phyloP scores from a whole-genome alignment of 1,140 invertebrate species.

The Zaprionus vittiger region DNA sequence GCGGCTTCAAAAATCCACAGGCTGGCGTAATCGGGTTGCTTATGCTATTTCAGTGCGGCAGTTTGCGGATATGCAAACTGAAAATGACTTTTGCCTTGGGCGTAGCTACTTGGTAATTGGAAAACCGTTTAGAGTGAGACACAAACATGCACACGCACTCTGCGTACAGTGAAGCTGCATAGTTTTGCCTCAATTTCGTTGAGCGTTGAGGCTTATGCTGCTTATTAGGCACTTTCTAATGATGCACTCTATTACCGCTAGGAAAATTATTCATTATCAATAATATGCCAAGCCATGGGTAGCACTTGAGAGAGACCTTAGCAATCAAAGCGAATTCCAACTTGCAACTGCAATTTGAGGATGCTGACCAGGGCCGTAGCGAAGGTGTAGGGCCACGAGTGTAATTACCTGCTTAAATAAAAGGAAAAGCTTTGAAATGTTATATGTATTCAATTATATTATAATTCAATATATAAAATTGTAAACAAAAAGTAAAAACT shows the following conservation, averaged over 20 bases:
- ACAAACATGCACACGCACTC: constrained; percentile 17
- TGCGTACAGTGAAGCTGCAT: background rate
- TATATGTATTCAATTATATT: no score
- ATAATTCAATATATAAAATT: no score
- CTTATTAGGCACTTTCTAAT: constrained; percentile 67
- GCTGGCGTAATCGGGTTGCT: constrained; percentile 43
- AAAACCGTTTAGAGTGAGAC: constrained; percentile 67
- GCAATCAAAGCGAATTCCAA: constrained; percentile 48
- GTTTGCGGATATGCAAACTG: constrained; percentile 72
- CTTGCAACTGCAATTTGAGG: constrained; percentile 36
- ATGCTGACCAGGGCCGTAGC: background rate
- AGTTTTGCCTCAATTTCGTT: constrained; percentile 54
- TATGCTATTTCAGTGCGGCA: constrained; percentile 41
- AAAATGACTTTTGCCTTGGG: constrained; percentile 71
- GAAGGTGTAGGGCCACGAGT: no score
- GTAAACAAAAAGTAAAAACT: no score
- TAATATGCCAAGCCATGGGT: constrained; percentile 59
- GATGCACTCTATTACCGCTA: constrained; percentile 74
- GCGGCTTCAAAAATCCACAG: constrained; percentile 32
- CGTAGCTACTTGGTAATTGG: constrained; percentile 65
- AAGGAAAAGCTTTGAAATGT: no score
- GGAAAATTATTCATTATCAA: constrained; percentile 78
- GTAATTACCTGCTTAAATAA: no score
- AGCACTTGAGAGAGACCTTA: constrained; percentile 26
- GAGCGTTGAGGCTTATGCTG: constrained; percentile 20